Evolutionary conservation across 2,888 invertebrate species (phyloP), one percentile per base, ranked within the genome.

Genomic region (Netelia fuscicornis): DNA sequence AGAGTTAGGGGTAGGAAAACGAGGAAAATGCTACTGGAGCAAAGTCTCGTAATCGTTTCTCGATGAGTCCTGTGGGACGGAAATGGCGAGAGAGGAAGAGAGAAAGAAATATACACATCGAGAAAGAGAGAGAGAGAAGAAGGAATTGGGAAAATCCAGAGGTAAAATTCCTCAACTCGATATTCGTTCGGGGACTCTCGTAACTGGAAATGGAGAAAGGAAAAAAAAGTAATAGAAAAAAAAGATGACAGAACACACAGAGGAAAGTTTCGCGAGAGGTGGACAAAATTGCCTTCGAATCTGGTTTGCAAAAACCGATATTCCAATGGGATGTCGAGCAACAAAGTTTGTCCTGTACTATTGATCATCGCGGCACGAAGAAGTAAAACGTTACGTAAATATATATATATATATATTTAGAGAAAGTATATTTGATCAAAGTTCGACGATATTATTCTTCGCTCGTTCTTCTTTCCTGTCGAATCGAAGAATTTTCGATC

Each of bases 1-100:
- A 10, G 68, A 48, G 13, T 25, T 2, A 10, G 13, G 58, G 44
- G 44, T 25, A 13, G 67, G 54, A 44, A 20, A 44, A 71, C 56
- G 56, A 60, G 72, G 58, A 37, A 56, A 65, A 76, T 56, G 76
- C 23, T 20, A 58, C 42, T 25, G 58, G 58, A 58, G 58, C 48
- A 56, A 77, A 78, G 74, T 72, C 65, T n/a, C 65, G 71, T 84
- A 84, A 84, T 84, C 84, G 84, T 80, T 84, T 84, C 65, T 84
- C 84, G 84, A 84, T 81, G 77, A 75, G 74, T 74, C 78, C 56
- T 67, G 23, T 48, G 72, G 74, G 60, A 42, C 30, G 42, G 37
- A 72, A 65, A 44, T 42, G 44, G 44, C 44, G 23, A 48, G n/a
- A 6, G 48, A 48, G 48, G 0, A 13, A 48, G 48, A 42, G 77